Evolutionary conservation across 2,113 vertebrate genomes (phyloP).

Genomic region (Pimephales promelas): DNA sequence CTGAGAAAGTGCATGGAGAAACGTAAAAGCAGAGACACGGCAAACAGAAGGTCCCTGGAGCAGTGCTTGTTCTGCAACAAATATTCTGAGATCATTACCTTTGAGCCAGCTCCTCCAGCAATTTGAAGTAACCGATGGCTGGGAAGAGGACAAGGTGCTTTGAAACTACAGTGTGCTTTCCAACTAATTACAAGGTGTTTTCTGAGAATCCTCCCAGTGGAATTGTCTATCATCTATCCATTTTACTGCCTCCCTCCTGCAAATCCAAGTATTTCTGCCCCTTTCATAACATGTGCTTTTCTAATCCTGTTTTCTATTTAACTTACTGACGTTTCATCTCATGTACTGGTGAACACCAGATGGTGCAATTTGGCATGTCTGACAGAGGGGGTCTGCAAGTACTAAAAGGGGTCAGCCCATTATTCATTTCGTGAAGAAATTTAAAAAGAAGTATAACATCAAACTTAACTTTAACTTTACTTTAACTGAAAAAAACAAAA

Average conservation of each 20-base stretch:
- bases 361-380: slow-evolving; percentile 13
- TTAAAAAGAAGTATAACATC: no score
- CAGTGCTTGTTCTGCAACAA: slow-evolving; percentile 29
- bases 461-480: no score
- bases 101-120: slow-evolving; percentile 29
- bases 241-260: not conserved
- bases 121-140: not conserved
- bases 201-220: slow-evolving; percentile 3
- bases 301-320: slow-evolving; percentile 32
- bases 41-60: slow-evolving; percentile 40
- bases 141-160: not conserved
- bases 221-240: slow-evolving; percentile 3
- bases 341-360: slow-evolving; percentile 18
- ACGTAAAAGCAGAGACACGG: not conserved
- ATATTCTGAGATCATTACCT: slow-evolving; percentile 42
- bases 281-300: slow-evolving; percentile 29
- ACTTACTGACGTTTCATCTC: slow-evolving; percentile 11
- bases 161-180: slow-evolving; percentile 28
- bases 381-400: not conserved
- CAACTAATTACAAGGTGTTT: slow-evolving; percentile 34
- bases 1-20: not conserved
- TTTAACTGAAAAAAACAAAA: no score
- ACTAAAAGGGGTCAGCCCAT: slow-evolving; percentile 7
- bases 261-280: not conserved
- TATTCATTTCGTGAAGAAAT: no score